Evolutionary conservation across 2,888 invertebrate species (phyloP).

Genomic region (Hirtodrosophila alboralis): DNA sequence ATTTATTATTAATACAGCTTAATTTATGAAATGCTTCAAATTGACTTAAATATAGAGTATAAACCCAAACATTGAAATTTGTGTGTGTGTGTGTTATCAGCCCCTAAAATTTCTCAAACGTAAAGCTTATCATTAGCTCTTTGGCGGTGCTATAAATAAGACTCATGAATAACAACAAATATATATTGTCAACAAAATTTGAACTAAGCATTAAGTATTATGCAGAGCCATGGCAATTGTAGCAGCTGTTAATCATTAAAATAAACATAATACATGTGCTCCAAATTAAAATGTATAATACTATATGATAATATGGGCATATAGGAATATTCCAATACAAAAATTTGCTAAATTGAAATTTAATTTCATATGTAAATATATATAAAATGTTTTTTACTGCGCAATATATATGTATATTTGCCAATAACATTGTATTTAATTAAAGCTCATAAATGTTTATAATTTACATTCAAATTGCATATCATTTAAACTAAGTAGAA

Average conservation of each 20-base stretch:
- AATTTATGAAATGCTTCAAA: constrained; percentile 48
- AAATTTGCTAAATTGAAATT: too few species aligned
- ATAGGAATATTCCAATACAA: too few species aligned
- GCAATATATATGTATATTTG: too few species aligned
- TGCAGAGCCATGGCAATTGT: constrained; percentile 12
- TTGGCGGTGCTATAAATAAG: constrained; percentile 38
- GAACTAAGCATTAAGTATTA: too few species aligned
- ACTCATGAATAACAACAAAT: constrained; percentile 35
- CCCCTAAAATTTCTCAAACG: constrained; percentile 27
- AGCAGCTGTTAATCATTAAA: constrained; percentile 47
- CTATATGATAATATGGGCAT: too few species aligned
- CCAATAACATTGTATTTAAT: neutral
- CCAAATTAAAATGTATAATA: too few species aligned
- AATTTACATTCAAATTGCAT: neutral
- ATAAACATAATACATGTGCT: constrained; percentile 7
- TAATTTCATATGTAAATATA: too few species aligned
- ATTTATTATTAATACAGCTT: constrained; percentile 28
- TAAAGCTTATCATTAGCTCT: constrained; percentile 50
- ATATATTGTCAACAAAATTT: constrained; percentile 16
- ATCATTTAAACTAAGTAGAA: too few species aligned
- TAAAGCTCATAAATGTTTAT: constrained; percentile 2
- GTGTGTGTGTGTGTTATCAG: constrained; percentile 43
- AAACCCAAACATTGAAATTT: neutral
- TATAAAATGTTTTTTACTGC: too few species aligned
- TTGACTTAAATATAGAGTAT: constrained; percentile 2